A percentile compares a stretch with the other conserved stretches of the same genome.
Evolutionary conservation across 92 coral and sea anemone genomes (phyloP).

Genomic region (Phymanthus crucifer): DNA sequence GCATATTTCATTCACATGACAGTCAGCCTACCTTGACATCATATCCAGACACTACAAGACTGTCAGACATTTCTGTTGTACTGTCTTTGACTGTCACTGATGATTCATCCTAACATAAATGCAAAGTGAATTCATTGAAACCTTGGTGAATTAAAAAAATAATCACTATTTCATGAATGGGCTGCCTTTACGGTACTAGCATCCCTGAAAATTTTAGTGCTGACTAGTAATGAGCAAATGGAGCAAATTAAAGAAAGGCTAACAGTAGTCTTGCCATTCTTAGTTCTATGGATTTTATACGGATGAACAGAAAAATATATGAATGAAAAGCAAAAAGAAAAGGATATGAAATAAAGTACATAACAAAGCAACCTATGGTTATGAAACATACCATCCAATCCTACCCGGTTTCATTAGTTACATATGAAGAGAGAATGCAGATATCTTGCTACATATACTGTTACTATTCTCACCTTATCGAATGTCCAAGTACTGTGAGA

Average conservation of each 20-base stretch:
- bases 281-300: no score
- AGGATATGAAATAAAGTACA: not conserved
- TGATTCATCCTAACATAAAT: slow-evolving; percentile 54
- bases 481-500: slow-evolving; percentile 92
- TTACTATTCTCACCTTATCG: slow-evolving; percentile 58
- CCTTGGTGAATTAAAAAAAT: not conserved
- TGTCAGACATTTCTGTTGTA: slow-evolving; percentile 73
- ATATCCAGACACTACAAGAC: slow-evolving; percentile 88
- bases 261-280: no score
- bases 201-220: not conserved
- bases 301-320: not conserved
- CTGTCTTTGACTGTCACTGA: slow-evolving; percentile 60
- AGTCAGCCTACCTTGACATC: slow-evolving; percentile 78
- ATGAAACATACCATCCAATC: no score
- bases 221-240: not conserved
- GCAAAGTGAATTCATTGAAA: not conserved
- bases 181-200: slow-evolving; percentile 9
- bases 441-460: not conserved
- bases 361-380: no score
- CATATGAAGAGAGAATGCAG: not conserved
- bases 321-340: not conserved
- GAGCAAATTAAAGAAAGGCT: no score
- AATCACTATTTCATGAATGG: not conserved
- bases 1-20: not conserved
- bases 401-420: no score